These are phyloP conservation scores for Drosophila quadrilineata DNA, from an alignment of 1,140 invertebrate genomes.

Conservation along the genomic window DNA sequence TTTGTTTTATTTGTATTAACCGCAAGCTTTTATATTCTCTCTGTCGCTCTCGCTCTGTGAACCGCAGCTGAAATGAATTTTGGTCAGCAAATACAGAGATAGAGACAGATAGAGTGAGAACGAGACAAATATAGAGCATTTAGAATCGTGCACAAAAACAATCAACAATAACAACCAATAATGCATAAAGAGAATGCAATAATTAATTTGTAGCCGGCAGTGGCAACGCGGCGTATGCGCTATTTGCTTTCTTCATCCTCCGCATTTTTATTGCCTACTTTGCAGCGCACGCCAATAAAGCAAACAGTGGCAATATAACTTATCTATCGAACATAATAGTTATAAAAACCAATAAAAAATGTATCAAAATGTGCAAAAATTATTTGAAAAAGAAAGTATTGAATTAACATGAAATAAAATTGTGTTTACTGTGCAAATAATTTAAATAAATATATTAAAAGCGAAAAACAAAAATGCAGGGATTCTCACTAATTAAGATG, in stretches of 20 bases:
- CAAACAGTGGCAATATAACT: neutral
- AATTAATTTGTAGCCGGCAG: slow-evolving; percentile 22
- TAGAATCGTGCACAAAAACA: neutral
- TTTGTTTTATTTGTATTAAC: slow-evolving; percentile 42
- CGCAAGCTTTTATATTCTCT: slow-evolving; percentile 32
- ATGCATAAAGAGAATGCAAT: slow-evolving; percentile 20
- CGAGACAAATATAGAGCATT: neutral
- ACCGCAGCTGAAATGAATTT: slow-evolving; percentile 33
- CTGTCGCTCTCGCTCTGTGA: neutral
- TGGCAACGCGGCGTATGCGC: slow-evolving; percentile 19
- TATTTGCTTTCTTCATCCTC: too few species aligned
- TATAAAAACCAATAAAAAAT: too few species aligned
- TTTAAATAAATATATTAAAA: too few species aligned
- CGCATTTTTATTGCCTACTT: slow-evolving; percentile 10
- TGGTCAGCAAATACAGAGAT: slow-evolving; percentile 9
- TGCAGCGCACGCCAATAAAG: slow-evolving; percentile 7
- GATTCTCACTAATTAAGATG: too few species aligned
- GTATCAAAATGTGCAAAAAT: too few species aligned
- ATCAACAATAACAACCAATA: slow-evolving; percentile 14
- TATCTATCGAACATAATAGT: too few species aligned
- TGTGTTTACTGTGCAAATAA: too few species aligned
- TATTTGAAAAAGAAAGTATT: too few species aligned
- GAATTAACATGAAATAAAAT: too few species aligned
- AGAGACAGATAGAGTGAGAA: slow-evolving; percentile 1
- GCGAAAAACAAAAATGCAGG: too few species aligned